Evolutionary conservation across 1,140 invertebrate species (phyloP).

Genomic region (Penaeus vannamei): DNA sequence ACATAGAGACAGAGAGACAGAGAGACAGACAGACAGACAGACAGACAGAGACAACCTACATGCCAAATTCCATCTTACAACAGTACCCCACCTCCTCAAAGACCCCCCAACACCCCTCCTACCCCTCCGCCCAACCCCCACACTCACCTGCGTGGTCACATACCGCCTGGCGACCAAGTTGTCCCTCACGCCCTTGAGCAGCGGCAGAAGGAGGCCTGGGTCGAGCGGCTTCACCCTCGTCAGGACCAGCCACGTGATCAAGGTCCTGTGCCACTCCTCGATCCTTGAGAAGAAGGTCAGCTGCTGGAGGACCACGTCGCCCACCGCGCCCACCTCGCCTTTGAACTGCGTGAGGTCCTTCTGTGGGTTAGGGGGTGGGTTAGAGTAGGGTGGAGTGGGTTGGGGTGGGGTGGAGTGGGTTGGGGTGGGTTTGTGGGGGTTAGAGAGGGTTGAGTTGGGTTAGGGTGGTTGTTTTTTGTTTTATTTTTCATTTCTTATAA

Average conservation of each 20-base stretch:
- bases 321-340: constrained; percentile 13
- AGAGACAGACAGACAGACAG: too few relatives aligned
- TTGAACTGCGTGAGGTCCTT: constrained; percentile 8
- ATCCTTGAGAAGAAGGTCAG: constrained; percentile 52
- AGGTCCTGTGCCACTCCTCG: constrained; percentile 18
- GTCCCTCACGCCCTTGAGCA: constrained; percentile 34
- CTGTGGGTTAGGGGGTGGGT: not conserved
- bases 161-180: constrained; percentile 39
- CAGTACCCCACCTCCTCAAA: too few relatives aligned
- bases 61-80: too few relatives aligned
- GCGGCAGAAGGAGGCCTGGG: constrained; percentile 40
- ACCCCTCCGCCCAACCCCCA: too few relatives aligned
- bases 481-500: too few relatives aligned
- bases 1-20: too few relatives aligned
- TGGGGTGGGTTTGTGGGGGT: not conserved
- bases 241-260: constrained; percentile 48
- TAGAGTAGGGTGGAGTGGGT: not conserved
- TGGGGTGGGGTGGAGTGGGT: not conserved
- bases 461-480: too few relatives aligned
- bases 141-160: constrained; percentile 45
- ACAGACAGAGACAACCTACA: too few relatives aligned
- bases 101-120: too few relatives aligned
- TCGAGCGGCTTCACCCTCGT: constrained; percentile 40
- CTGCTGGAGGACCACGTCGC: constrained; percentile 46
- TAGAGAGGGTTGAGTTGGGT: too few relatives aligned